Evolutionary conservation across 2,888 invertebrate species (phyloP).

Genomic region (Cheilosia vernalis): DNA sequence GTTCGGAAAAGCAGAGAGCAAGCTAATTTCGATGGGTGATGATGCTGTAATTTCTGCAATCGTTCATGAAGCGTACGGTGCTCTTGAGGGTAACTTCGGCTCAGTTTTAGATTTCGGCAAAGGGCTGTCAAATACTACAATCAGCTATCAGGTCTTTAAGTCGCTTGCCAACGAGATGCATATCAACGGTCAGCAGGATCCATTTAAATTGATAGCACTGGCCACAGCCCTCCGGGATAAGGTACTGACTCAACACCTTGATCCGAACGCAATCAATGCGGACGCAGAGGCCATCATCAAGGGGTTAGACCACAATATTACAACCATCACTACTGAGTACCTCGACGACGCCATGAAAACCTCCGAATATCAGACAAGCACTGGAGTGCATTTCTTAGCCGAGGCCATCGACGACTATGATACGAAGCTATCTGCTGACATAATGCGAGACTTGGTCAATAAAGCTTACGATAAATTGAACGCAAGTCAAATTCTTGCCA

Average conservation of each 20-base stretch:
- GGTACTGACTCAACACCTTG: background rate
- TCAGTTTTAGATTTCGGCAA: background rate
- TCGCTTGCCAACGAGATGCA: conserved; percentile 4
- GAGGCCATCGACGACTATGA: conserved; percentile 2
- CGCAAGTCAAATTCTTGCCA: background rate
- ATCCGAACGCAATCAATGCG: background rate
- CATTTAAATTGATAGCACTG: conserved; percentile 10
- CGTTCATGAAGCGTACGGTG: no score
- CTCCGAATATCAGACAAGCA: background rate
- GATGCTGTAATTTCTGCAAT: no score
- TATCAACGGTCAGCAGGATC: background rate
- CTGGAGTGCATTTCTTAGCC: background rate
- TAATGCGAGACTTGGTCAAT: conserved; percentile 28
- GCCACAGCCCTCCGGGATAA: background rate
- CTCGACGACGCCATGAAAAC: conserved; percentile 15
- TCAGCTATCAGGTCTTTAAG: background rate
- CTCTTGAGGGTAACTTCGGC: no score
- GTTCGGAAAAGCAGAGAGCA: no score
- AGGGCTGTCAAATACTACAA: background rate
- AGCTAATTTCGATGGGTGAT: no score
- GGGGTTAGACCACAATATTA: background rate
- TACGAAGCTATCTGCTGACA: background rate
- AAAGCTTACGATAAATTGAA: background rate
- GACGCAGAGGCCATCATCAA: background rate
- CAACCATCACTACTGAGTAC: background rate